Base-by-base conservation (phyloP, 2,113 vertebrate species). In the Alces alces region DNA sequence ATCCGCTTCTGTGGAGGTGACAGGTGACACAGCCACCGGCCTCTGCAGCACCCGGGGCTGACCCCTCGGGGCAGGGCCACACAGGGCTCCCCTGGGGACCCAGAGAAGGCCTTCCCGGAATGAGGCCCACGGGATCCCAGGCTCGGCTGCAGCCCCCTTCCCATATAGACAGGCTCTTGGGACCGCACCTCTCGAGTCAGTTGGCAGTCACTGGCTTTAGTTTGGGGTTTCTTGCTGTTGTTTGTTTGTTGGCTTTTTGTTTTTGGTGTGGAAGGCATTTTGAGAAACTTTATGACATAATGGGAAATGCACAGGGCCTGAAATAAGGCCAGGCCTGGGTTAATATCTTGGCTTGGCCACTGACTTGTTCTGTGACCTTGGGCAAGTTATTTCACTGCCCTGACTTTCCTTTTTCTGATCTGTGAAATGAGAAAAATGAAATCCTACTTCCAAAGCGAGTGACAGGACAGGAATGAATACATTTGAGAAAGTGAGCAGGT, bases 401-500 rank as follows among this genome's bases (percentile, higher is more conserved):
- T 27, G 33, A 50, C 39, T 80, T 84, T 90, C 36, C 39, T 52
- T 87, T 61, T 28, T 33, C 50, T 60, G 28, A 55, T 45, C 4
- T 66, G 15, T 89, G 84, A 95, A 76, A 50, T 28, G 27, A 96
- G 57, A 80, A 92, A 70, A 89, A 95, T 30, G 73, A 78, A 89
- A 28, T 45, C 23, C 16, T 25, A 12, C 70, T 86, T 73, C 28
- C 36, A 36, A 16, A 85, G 43, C 2, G n/a, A 7, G 9, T 76
- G n/a, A 7, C 6, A 15, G 36, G 52, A 27, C 19, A 5, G 33
- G 73, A 33, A 60, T 15, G 50, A 54, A 19, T 21, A 3, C 1
- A 7, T 10, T 4, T 14, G 55, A 76, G 19, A 60, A 47, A 57
- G 28, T 16, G 16, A 47, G n/a, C 80, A 47, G 82, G 30, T 15